A percentile compares a stretch with the other conserved stretches of the same genome.
These are phyloP conservation scores for Caenorhabditis sp. DNA, from an alignment of 2,888 invertebrate genomes.

Conservation along the genomic window DNA sequence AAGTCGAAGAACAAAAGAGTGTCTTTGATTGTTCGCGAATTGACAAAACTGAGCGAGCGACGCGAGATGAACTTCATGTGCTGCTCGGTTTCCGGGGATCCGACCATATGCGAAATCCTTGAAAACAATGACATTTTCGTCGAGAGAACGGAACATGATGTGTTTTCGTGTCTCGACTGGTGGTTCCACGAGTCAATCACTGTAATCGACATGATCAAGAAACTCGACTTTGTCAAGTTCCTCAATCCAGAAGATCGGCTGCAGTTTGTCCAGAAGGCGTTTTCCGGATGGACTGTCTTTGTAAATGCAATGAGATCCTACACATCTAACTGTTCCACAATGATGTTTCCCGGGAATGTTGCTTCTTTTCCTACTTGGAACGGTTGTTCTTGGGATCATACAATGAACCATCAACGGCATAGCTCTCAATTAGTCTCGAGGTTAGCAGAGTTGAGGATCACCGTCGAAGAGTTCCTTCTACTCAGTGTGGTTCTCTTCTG, in stretches of 20 bases:
- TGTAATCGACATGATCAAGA: slow-evolving; percentile 8
- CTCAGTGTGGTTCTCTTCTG: slow-evolving; percentile 12
- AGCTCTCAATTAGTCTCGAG: not conserved
- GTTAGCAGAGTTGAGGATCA: not conserved
- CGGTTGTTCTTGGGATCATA: not conserved
- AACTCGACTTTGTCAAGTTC: not conserved
- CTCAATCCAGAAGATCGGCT: not conserved
- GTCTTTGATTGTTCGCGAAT: not conserved
- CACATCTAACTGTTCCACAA: not conserved
- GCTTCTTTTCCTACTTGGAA: not conserved
- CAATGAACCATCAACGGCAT: not conserved
- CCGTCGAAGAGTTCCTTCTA: slow-evolving; percentile 17
- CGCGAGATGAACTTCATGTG: slow-evolving; percentile 1
- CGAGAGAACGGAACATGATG: not conserved
- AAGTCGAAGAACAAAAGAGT: not conserved
- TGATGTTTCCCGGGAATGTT: not conserved
- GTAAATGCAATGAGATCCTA: slow-evolving; percentile 12
- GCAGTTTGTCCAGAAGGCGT: not conserved
- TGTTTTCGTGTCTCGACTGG: not conserved
- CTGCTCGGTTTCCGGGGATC: not conserved
- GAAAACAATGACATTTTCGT: not conserved
- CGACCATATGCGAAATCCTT: not conserved
- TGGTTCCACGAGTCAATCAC: not conserved
- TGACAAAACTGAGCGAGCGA: not conserved
- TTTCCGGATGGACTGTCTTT: not conserved